phyloP scores from a whole-genome alignment of 2,888 invertebrate genomes.

The Pheosia gnoma region DNA sequence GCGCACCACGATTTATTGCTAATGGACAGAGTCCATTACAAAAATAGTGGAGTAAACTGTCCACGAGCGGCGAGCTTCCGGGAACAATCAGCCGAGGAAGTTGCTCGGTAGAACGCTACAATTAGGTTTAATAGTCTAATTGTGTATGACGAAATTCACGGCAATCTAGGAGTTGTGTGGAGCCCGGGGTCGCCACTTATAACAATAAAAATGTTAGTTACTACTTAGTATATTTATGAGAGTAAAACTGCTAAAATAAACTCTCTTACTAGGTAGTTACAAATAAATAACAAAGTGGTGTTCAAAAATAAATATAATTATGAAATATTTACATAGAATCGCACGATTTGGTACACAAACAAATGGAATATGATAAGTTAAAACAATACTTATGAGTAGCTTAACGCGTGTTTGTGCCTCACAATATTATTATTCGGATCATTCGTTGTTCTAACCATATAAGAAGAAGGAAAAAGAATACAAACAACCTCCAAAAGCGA shows the following conservation, averaged over 20 bases:
- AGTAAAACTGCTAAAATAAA: no score
- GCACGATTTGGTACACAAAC: no score
- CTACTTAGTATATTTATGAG: background rate
- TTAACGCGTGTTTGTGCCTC: no score
- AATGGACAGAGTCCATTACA: conserved; percentile 73
- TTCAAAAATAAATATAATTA: no score
- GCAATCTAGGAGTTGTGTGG: background rate
- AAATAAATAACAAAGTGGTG: no score
- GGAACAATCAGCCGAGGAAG: conserved; percentile 39
- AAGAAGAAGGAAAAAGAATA: background rate
- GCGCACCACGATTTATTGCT: conserved; percentile 54
- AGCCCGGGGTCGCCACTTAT: background rate
- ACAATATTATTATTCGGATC: background rate
- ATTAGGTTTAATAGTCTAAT: conserved; percentile 32
- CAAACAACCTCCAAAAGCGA: background rate
- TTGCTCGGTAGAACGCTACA: conserved; percentile 38
- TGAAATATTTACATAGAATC: no score
- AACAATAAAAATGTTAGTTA: background rate
- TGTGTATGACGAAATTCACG: conserved; percentile 25
- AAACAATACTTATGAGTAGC: no score
- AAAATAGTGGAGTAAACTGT: conserved; percentile 55
- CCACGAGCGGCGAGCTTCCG: conserved; percentile 40
- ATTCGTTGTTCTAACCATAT: background rate
- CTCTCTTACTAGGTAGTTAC: no score
- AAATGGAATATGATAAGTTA: no score